Base-by-base conservation (phyloP, 2,797 vertebrate genomes). In the Microctenopoma steveboyesi region DNA sequence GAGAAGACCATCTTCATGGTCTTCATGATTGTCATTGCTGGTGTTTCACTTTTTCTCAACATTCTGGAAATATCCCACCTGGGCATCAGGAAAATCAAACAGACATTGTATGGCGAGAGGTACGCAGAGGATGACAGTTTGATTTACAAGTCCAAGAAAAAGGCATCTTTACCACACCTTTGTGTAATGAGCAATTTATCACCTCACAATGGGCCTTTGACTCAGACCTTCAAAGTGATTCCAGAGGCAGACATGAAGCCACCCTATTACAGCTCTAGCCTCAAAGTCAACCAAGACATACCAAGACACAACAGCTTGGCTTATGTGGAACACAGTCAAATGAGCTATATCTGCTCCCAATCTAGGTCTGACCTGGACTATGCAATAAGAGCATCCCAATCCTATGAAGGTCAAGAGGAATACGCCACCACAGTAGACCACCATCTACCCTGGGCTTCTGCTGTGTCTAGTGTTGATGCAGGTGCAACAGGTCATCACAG, bases 1-100 rank as follows among this genome's bases (percentile, higher is more conserved):
- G 96, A 98, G 88, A 98, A 98, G 86, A 97, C 95, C 39, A 94
- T 98, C 82, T 99, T 98, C 82, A 98, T 99, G 96, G 91, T 96
- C 30, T 98, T 98, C 83, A 98, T 99, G 97, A 92, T 96, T 5
- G 92, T 85, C 72, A 97, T 98, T 1, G 95, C 96, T 14, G 94
- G 94, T 0, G 93, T 97, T 70, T 98, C 96, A 52, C 92, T 98
- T n/a, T 93, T 97, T 79, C 92, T 99, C 56, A 99, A 96, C 88
- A 70, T 97, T 69, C 80, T 98, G 51, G 97, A 98, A 91, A 97
- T 98, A 85, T 94, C 95, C 83, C 96, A 97, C 79, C 84, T 98
- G 73, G 97, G 96, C 33, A 55, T 96, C 48, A 95, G 86, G 81
- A 97, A 96, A 86, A 95, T 98, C 83, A 95, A 89, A 82, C 95